These are phyloP conservation scores for Diarsia mendica DNA, from an alignment of 2,888 invertebrate genomes.

Conservation along the genomic window DNA sequence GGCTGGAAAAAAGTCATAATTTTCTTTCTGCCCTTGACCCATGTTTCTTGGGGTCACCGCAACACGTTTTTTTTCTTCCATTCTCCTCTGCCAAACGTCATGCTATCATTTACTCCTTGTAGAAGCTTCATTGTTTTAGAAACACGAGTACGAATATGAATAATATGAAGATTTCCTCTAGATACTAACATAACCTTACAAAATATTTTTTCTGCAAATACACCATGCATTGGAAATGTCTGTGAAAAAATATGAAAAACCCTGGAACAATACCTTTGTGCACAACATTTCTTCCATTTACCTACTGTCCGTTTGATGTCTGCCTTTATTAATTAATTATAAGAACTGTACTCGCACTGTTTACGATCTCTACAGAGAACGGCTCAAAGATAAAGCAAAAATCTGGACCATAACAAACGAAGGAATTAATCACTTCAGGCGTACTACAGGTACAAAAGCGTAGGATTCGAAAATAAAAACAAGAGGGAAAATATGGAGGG, in stretches of 20 bases:
- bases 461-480: conserved; percentile 3
- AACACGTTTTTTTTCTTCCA: too few relatives aligned
- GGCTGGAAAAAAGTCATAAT: too few relatives aligned
- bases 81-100: too few relatives aligned
- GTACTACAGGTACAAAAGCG: neutral
- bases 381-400: neutral
- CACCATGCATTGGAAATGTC: neutral
- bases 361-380: too few relatives aligned
- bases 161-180: neutral
- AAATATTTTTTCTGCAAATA: neutral
- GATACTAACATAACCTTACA: neutral
- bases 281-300: neutral
- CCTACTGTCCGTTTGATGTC: neutral
- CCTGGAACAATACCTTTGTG: neutral
- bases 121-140: neutral
- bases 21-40: too few relatives aligned
- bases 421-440: conserved; percentile 2
- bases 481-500: neutral
- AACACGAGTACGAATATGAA: neutral
- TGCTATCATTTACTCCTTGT: neutral
- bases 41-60: too few relatives aligned
- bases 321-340: neutral
- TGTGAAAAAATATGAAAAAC: neutral
- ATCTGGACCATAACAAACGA: neutral
- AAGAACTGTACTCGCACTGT: neutral